phyloP scores from a whole-genome alignment of 1,140 invertebrate genomes.

The Sarcophaga peregrina region DNA sequence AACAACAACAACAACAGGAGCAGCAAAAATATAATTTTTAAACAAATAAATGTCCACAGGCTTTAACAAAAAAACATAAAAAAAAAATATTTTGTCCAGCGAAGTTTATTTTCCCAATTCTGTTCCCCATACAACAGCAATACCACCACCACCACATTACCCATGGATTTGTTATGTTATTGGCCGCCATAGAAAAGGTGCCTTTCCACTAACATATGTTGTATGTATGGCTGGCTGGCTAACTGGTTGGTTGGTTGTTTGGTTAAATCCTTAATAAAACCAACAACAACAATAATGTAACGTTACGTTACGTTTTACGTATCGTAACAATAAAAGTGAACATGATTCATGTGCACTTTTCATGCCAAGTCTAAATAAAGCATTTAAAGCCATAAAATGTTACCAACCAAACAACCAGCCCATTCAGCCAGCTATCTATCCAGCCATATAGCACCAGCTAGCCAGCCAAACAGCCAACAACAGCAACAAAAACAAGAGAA shows the following conservation, averaged over 20 bases:
- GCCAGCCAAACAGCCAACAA: neutral
- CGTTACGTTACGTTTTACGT: too few species aligned
- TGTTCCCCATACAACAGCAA: too few species aligned
- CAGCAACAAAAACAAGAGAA: neutral
- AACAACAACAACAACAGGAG: too few species aligned
- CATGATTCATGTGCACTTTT: slow-evolving; percentile 21
- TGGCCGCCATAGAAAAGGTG: too few species aligned
- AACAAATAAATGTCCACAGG: too few species aligned
- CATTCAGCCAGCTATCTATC: too few species aligned
- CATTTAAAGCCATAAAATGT: slow-evolving; percentile 18
- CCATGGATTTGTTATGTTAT: neutral
- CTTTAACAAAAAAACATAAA: too few species aligned
- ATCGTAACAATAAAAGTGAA: neutral
- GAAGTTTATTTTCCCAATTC: too few species aligned
- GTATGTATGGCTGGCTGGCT: neutral
- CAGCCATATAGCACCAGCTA: neutral
- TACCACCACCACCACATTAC: too few species aligned
- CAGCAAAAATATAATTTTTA: too few species aligned
- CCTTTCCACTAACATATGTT: too few species aligned
- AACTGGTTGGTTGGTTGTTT: neutral
- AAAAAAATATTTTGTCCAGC: too few species aligned
- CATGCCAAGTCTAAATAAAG: slow-evolving; percentile 26
- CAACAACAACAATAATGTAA: neutral
- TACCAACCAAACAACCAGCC: neutral
- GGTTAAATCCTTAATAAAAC: neutral